Percentiles rank a stretch among this genome's conserved stretches.
These are phyloP conservation scores for Archips crataeganus DNA, from an alignment of 2,888 invertebrate species.

Conservation along the genomic window DNA sequence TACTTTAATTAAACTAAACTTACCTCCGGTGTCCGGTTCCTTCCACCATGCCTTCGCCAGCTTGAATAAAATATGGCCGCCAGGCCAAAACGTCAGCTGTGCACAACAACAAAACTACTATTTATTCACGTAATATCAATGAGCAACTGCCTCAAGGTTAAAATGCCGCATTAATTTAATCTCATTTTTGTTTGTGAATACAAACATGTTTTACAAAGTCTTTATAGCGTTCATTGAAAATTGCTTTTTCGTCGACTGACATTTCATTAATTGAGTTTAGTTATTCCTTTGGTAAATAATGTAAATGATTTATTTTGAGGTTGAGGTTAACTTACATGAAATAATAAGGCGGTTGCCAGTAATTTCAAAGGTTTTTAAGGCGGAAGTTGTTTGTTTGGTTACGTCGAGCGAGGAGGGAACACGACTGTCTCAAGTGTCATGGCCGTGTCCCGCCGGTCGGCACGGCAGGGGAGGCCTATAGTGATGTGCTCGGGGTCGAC, in stretches of 20 bases:
- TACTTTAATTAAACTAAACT: conserved; percentile 41
- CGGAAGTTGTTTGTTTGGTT: conserved; percentile 54
- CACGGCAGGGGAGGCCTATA: conserved; percentile 47
- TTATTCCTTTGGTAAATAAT: neutral
- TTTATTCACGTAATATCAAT: conserved; percentile 3
- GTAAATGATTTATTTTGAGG: neutral
- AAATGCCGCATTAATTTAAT: conserved; percentile 9
- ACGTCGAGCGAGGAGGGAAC: conserved; percentile 57
- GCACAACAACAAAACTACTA: conserved; percentile 41
- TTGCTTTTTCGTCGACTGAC: neutral
- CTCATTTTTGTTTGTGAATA: neutral
- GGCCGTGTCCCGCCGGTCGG: conserved; percentile 49
- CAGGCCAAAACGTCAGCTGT: conserved; percentile 50
- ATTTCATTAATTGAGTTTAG: conserved; percentile 6
- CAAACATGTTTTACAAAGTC: neutral
- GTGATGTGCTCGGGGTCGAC: conserved; percentile 43
- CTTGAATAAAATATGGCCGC: conserved; percentile 48
- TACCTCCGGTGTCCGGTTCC: conserved; percentile 69
- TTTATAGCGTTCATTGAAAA: neutral
- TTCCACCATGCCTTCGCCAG: conserved; percentile 69
- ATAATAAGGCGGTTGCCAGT: conserved; percentile 44
- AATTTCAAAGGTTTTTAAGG: conserved; percentile 45
- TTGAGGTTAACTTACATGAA: conserved; percentile 44
- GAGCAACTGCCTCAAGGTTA: neutral
- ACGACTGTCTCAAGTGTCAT: conserved; percentile 49